Evolutionary conservation across 2,113 vertebrate species (phyloP).

Genomic region (Pseudonaja textilis): DNA sequence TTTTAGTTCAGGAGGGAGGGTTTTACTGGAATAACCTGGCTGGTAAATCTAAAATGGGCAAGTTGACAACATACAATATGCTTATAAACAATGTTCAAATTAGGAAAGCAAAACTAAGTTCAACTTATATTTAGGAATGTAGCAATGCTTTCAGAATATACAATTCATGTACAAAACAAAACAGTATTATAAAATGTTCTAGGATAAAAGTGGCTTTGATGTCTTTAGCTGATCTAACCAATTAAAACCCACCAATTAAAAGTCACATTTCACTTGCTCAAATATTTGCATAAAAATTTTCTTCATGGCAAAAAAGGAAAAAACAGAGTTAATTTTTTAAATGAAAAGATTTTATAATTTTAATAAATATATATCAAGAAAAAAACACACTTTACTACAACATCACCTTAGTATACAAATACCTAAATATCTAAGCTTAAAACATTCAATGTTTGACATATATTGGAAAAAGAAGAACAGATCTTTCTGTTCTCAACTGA

Average conservation of each 20-base stretch:
- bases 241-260: neutral
- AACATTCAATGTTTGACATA: slow-evolving; percentile 77
- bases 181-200: slow-evolving; percentile 9
- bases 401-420: slow-evolving; percentile 76
- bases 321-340: slow-evolving; percentile 58
- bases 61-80: neutral
- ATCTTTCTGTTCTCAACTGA: slow-evolving; percentile 69
- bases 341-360: slow-evolving; percentile 71
- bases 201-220: neutral
- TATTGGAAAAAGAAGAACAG: slow-evolving; percentile 73
- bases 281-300: neutral
- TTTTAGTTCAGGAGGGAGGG: neutral
- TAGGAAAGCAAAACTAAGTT: neutral
- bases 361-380: slow-evolving; percentile 83
- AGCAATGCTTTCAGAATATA: neutral
- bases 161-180: neutral
- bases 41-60: neutral
- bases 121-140: neutral
- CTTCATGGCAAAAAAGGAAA: slow-evolving; percentile 14
- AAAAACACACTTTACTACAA: slow-evolving; percentile 80
- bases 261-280: neutral
- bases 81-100: neutral
- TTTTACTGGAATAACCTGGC: neutral
- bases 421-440: slow-evolving; percentile 74
- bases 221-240: neutral